phyloP scores from a whole-genome alignment of 2,797 vertebrate species.

The Arctocebus calabarensis region DNA sequence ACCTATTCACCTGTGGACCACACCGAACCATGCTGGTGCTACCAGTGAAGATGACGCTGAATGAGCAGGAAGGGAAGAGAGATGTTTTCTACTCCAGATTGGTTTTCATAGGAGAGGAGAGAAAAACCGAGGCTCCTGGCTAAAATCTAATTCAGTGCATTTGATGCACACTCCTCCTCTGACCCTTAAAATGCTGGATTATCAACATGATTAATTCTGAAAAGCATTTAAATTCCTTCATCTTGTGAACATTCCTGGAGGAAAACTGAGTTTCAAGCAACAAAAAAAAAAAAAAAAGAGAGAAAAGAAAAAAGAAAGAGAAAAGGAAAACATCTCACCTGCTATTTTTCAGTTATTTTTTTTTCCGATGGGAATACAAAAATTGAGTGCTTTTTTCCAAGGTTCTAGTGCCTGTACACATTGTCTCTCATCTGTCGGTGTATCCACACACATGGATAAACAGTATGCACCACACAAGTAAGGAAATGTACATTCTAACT shows the following conservation, averaged over 20 bases:
- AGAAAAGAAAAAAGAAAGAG: not conserved
- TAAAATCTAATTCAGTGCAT: not conserved
- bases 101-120: not conserved
- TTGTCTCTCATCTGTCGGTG: constrained; percentile 62
- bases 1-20: not conserved
- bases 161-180: not conserved
- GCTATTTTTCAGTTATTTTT: constrained; percentile 57
- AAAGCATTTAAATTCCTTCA: constrained; percentile 46
- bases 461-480: constrained; percentile 47
- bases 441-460: constrained; percentile 70
- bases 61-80: not conserved
- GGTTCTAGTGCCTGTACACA: constrained; percentile 22
- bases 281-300: not conserved
- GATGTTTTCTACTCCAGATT: not conserved
- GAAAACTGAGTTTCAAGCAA: not conserved
- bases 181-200: not conserved
- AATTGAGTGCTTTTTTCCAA: not conserved
- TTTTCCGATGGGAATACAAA: not conserved
- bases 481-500: constrained; percentile 75
- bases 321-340: constrained; percentile 37
- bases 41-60: not conserved
- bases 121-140: not conserved
- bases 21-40: not conserved
- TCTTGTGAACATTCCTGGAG: constrained; percentile 31
- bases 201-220: constrained; percentile 27